A percentile compares a stretch with the other conserved stretches of the same genome.
phyloP scores from a whole-genome alignment of 1,140 invertebrate species.

The Charaxes varanes region DNA sequence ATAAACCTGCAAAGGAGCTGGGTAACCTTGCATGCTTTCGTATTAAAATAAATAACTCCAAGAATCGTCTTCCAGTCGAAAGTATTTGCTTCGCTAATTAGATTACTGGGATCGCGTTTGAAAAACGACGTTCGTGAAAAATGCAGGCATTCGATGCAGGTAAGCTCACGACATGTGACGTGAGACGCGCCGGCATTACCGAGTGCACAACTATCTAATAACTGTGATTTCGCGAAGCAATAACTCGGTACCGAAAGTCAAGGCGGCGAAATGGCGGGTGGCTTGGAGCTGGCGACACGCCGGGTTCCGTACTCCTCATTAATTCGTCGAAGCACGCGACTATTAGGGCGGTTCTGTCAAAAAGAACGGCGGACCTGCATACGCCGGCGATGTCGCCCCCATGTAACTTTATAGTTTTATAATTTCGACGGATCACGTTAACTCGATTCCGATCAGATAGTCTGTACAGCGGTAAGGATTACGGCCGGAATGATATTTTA shows the following conservation, averaged over 20 bases:
- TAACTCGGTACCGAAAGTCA: conserved; percentile 35
- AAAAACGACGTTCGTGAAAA: conserved; percentile 39
- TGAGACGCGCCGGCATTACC: conserved; percentile 45
- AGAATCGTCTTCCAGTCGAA: conserved; percentile 10
- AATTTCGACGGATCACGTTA: conserved; percentile 62
- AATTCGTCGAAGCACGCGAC: conserved; percentile 63
- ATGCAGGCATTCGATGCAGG: conserved; percentile 27
- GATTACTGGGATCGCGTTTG: conserved; percentile 32
- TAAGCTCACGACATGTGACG: conserved; percentile 56
- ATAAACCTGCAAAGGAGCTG: too few relatives aligned
- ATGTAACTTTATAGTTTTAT: conserved; percentile 60
- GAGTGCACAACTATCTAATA: conserved; percentile 65
- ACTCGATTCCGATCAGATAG: conserved; percentile 64
- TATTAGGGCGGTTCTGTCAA: conserved; percentile 58
- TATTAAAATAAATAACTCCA: too few relatives aligned
- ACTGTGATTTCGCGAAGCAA: conserved; percentile 51
- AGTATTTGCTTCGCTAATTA: conserved; percentile 51
- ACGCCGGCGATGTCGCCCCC: conserved; percentile 49
- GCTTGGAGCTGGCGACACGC: conserved; percentile 32
- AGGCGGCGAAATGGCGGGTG: conserved; percentile 54
- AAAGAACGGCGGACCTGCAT: conserved; percentile 59
- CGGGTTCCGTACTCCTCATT: conserved; percentile 47
- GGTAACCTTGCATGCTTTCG: too few relatives aligned
- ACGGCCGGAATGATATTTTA: conserved; percentile 53
- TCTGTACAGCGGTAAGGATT: conserved; percentile 43